phyloP scores from a whole-genome alignment of 2,797 vertebrate genomes.

The Acridotheres tristis region DNA sequence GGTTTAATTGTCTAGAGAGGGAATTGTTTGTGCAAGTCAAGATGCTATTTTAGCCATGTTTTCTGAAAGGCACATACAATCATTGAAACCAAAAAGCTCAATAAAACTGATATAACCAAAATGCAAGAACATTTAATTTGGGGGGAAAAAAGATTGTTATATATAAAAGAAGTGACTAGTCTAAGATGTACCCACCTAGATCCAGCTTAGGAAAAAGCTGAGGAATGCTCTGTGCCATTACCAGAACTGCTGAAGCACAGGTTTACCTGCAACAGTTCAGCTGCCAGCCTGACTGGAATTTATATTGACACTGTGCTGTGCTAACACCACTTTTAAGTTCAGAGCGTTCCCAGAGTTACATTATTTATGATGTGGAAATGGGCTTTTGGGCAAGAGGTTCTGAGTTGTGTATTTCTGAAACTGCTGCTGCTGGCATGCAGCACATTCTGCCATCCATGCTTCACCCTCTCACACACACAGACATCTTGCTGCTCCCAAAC shows the following conservation, averaged over 20 bases:
- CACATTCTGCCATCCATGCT: background rate
- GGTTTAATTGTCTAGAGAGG: background rate
- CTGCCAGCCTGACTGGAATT: background rate
- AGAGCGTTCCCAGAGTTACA: background rate
- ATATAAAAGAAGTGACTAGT: background rate
- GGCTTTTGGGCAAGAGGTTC: background rate
- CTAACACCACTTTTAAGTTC: background rate
- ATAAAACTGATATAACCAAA: background rate
- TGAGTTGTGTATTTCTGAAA: background rate
- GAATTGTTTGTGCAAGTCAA: background rate
- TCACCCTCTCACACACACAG: background rate
- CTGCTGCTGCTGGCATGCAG: background rate
- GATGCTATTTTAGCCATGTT: background rate
- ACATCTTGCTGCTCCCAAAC: background rate
- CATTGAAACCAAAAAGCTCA: background rate
- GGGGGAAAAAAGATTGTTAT: background rate
- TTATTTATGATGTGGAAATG: background rate
- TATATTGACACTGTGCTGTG: background rate
- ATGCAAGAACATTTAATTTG: background rate
- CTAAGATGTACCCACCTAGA: background rate
- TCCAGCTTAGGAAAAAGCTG: background rate
- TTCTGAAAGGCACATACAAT: background rate
- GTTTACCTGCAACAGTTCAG: background rate
- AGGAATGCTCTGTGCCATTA: background rate
- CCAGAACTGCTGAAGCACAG: background rate